phyloP scores from a whole-genome alignment of 2,888 invertebrate species.

The Tuberolachnus salignus region DNA sequence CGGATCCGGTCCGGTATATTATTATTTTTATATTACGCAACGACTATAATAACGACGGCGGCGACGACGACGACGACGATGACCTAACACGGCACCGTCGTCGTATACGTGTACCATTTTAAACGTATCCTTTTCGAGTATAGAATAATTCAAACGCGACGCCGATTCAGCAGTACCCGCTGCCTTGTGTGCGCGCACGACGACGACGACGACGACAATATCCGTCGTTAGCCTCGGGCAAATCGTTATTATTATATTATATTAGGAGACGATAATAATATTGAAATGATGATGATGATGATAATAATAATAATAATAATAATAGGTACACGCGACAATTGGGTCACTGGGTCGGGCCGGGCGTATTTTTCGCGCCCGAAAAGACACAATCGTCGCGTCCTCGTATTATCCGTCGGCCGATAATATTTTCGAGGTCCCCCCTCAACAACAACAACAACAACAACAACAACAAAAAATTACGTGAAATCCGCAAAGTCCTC shows the following conservation, averaged over 20 bases:
- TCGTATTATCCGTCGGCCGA: conserved; percentile 10
- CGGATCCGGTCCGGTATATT: conserved; percentile 6
- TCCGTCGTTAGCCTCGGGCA: no score
- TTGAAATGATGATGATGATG: no score
- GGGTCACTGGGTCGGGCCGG: conserved; percentile 41
- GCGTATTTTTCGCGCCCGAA: conserved; percentile 17
- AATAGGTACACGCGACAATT: neutral
- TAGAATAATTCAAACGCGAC: no score
- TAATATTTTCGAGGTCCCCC: no score
- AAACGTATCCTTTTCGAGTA: conserved; percentile 24
- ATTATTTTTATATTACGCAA: no score
- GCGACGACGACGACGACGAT: neutral
- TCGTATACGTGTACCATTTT: neutral
- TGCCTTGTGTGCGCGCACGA: neutral
- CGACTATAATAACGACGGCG: no score
- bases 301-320: no score
- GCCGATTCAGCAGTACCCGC: neutral
- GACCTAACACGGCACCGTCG: conserved; percentile 8
- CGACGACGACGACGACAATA: neutral
- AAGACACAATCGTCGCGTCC: neutral
- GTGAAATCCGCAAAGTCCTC: no score
- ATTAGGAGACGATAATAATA: no score
- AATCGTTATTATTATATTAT: no score
- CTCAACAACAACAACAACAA: no score
- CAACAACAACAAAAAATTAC: no score